These are phyloP conservation scores for Hemiscyllium ocellatum DNA, from an alignment of 2,113 vertebrate genomes.

Conservation along the genomic window DNA sequence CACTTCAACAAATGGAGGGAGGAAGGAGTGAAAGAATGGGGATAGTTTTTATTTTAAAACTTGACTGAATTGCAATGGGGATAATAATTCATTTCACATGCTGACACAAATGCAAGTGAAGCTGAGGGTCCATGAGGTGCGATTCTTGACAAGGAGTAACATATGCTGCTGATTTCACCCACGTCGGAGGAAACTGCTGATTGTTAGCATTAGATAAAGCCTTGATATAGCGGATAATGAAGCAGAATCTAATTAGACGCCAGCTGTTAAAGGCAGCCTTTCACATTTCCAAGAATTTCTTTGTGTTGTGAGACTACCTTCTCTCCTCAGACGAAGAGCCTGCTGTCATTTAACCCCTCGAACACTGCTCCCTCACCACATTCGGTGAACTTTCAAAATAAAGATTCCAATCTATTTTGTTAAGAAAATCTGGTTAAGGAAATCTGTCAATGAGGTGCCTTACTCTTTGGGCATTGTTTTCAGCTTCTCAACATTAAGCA, in stretches of 20 bases:
- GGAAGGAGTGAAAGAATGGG: not conserved
- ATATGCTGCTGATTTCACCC: conserved; percentile 42
- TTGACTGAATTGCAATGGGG: not conserved
- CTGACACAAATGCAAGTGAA: conserved; percentile 41
- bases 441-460: not conserved
- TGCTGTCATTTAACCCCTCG: not conserved
- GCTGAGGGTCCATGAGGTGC: not conserved
- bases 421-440: no score
- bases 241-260: conserved; percentile 46
- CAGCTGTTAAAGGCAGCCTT: conserved; percentile 42
- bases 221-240: conserved; percentile 44
- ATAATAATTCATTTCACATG: conserved; percentile 46
- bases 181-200: conserved; percentile 40
- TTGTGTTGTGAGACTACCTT: not conserved
- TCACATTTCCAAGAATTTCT: conserved; percentile 25
- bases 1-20: not conserved
- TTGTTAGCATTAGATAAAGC: conserved; percentile 42
- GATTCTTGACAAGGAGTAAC: conserved; percentile 26
- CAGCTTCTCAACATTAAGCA: no score
- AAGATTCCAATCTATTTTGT: not conserved
- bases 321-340: not conserved
- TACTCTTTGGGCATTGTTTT: not conserved
- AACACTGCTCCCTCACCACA: no score
- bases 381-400: not conserved
- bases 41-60: not conserved